Evolutionary conservation across 2,888 invertebrate species (phyloP).

Genomic region (Tholera decimalis): DNA sequence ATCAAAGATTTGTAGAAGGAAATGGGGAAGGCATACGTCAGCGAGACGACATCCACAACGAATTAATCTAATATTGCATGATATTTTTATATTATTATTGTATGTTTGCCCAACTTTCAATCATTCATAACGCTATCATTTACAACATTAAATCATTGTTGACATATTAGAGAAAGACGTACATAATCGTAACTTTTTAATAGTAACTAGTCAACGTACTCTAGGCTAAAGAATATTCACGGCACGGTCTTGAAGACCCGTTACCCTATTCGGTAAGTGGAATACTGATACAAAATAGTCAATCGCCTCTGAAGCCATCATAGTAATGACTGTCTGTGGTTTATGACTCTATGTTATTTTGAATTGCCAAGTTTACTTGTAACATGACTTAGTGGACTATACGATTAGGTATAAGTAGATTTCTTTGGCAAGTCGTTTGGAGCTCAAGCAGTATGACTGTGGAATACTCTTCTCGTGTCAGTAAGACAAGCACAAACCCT

Average conservation of each 20-base stretch:
- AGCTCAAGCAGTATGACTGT: too few species aligned
- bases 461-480: too few species aligned
- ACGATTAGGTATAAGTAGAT: conserved; percentile 7
- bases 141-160: conserved; percentile 37
- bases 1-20: too few species aligned
- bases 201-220: conserved; percentile 53
- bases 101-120: too few species aligned
- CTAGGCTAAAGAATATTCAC: conserved; percentile 76
- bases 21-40: too few species aligned
- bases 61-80: too few species aligned
- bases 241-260: conserved; percentile 76
- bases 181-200: conserved; percentile 35
- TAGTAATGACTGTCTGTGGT: conserved; percentile 70
- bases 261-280: conserved; percentile 82
- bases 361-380: conserved; percentile 36
- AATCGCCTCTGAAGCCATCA: conserved; percentile 67
- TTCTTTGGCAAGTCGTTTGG: too few species aligned
- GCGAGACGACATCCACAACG: too few species aligned
- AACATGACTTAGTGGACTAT: conserved; percentile 7
- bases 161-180: conserved; percentile 48
- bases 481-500: too few species aligned
- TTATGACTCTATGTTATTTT: conserved; percentile 41
- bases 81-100: too few species aligned
- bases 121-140: conserved; percentile 11
- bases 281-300: conserved; percentile 80